Base-by-base conservation (phyloP, 2,888 invertebrate species). In the Geotrupes spiniger region DNA sequence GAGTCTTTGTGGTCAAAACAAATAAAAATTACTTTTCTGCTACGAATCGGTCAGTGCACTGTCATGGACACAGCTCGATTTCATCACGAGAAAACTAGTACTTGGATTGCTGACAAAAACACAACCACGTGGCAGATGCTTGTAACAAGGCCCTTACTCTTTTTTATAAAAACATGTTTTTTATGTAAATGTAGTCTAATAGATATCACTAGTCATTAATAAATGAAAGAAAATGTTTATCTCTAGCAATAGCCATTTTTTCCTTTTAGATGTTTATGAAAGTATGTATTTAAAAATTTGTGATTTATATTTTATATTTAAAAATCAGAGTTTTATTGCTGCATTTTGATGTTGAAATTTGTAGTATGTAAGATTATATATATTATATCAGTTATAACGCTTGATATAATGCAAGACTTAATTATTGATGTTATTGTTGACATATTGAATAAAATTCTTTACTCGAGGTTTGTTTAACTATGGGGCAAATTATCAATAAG, bases 381-480 rank as follows among this genome's bases (percentile, higher is more conserved):
- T 33, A 33, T 14, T 33, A 4, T 1, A 9, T 12, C 5, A 12
- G 12, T 9, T 33, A 9, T 11, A 33, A 14, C 14, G 5, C 2
- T 33, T 33, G 21, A 21, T 21, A 21, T 21, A 21, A 21, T 21
- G 11, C 33, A 15, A 33, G 33, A 33, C 33, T 33, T 33, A 33
- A 33, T 15, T 51, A 51, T 54, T 31, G 48, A 52, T 54, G 52
- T 54, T 54, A 52, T 54, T 52, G 54, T 54, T 54, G 52, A 49
- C 40, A 27, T 36, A 38, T 49, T 43, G 40, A 28, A 48, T 36
- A 51, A 31, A 51, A 41, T 42, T 28, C 42, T 42, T 42, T 42
- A 28, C 42, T 42, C 42, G 15, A 15, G 6, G 6, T 21, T 16
- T 27, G n/a, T n/a, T n/a, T n/a, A n/a, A n/a, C n/a, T n/a, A n/a